Evolutionary conservation across 2,113 vertebrate genomes (phyloP).

Genomic region (Cyanoderma ruficeps): DNA sequence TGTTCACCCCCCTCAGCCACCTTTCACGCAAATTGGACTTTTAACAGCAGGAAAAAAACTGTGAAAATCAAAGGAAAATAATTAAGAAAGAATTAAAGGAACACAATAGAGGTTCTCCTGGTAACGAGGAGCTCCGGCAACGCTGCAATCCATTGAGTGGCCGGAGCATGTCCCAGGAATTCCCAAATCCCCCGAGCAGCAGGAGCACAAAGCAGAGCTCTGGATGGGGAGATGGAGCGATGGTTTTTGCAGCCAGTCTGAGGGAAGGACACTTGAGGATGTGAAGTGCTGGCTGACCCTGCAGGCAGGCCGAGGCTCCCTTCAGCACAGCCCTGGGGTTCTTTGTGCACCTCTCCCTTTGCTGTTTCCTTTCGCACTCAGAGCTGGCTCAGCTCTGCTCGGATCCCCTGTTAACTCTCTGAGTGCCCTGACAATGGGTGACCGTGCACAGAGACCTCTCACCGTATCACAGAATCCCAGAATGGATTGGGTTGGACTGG

Average conservation of each 20-base stretch:
- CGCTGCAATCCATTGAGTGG: accelerated
- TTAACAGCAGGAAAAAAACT: background rate
- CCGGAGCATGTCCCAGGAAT: slow-evolving; percentile 16
- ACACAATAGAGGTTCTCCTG: slow-evolving; percentile 20
- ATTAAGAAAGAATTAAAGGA: slow-evolving; percentile 66
- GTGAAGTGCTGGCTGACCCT: background rate
- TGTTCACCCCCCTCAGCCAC: background rate
- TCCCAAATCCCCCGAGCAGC: slow-evolving; percentile 32
- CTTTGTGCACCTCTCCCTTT: background rate
- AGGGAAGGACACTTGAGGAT: background rate
- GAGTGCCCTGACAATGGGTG: background rate
- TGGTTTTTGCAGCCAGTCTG: background rate
- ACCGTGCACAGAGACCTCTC: background rate
- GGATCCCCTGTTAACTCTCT: background rate
- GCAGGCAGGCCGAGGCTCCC: background rate
- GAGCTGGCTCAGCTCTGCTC: background rate
- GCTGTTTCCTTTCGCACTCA: background rate
- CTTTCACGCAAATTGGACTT: slow-evolving; percentile 21
- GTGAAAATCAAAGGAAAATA: slow-evolving; percentile 5
- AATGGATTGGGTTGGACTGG: background rate
- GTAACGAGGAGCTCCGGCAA: background rate
- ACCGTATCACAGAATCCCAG: accelerated
- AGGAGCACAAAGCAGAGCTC: background rate
- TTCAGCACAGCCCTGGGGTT: background rate
- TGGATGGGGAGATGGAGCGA: background rate